phyloP scores from a whole-genome alignment of 1,140 invertebrate genomes.

The Drosophila prosaltans region DNA sequence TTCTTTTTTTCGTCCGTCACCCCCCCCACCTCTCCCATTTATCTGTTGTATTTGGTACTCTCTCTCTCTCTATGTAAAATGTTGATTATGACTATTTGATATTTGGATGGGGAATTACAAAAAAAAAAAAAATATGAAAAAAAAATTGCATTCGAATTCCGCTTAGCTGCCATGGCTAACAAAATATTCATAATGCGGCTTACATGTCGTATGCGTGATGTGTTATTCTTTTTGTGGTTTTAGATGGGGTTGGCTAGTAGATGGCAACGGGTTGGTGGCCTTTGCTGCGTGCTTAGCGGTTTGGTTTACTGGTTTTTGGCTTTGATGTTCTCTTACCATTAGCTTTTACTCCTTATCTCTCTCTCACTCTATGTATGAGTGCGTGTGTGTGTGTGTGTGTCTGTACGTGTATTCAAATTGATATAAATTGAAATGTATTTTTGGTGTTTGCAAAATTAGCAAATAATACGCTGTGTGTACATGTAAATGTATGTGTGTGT shows the following conservation, averaged over 20 bases:
- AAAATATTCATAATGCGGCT: constrained; percentile 81
- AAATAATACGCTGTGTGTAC: constrained; percentile 27
- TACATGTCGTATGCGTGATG: constrained; percentile 76
- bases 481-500: background rate
- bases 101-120: constrained; percentile 34
- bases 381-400: constrained; percentile 7
- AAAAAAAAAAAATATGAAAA: background rate
- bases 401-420: constrained; percentile 51
- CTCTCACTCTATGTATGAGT: background rate
- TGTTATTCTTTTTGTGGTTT: constrained; percentile 73
- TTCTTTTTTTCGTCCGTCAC: constrained; percentile 26
- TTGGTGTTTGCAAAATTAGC: constrained; percentile 59
- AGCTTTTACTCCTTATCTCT: constrained; percentile 19
- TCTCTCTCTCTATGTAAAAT: constrained; percentile 18
- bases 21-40: background rate
- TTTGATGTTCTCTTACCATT: constrained; percentile 56
- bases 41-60: background rate
- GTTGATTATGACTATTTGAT: constrained; percentile 77
- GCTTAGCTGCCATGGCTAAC: constrained; percentile 50
- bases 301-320: constrained; percentile 43
- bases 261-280: constrained; percentile 9
- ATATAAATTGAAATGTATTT: constrained; percentile 75
- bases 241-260: background rate
- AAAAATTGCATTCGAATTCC: constrained; percentile 31
- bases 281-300: constrained; percentile 63